Base-by-base conservation (phyloP, 2,113 vertebrate species). In the Ageneiosus marmoratus region DNA sequence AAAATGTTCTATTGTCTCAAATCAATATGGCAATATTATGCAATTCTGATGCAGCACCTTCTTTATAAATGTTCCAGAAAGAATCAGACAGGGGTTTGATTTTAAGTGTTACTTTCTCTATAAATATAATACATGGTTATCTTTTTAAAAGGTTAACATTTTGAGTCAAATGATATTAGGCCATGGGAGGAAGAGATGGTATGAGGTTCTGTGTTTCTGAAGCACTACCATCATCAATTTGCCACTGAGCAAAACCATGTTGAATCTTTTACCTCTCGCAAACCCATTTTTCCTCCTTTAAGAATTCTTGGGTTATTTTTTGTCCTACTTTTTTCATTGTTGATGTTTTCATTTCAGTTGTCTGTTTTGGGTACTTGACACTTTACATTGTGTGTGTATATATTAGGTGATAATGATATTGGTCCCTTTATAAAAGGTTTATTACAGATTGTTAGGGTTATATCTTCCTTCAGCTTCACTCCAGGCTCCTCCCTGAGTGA, bases 291-390 rank as follows among this genome's bases (percentile, higher is more conserved):
- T 86, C 75, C 70, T 92, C 76, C 77, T 83, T 75, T 84, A 78
- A 87, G 87, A 87, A 91, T 90, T 89, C 82, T 88, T 10, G 90
- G 88, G 84, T 82, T 87, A 70, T 79, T 87, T 88, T 91, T 81
- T 90, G 92, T 94, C 92, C 93, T 94, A 92, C 92, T 89, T 83
- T 86, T 78, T 24, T 87, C 80, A 79, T 87, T 79, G 81, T 77
- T 86, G 83, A 83, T 80, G 84, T 89, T 83, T 83, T 88, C 83
- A 92, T 91, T 90, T 92, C 84, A 86, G 81, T 93, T 92, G 90
- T 92, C 90, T 93, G 90, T 92, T 94, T 94, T 84, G 93, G 94
- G 94, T 95, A 94, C 94, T 94, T 94, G 94, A 94, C 94, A 95
- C 93, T 94, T 94, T 94, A 94, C 90, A 91, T 93, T 93, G 93